These are phyloP conservation scores for Panurus biarmicus DNA, from an alignment of 2,113 vertebrate genomes.

Conservation along the genomic window DNA sequence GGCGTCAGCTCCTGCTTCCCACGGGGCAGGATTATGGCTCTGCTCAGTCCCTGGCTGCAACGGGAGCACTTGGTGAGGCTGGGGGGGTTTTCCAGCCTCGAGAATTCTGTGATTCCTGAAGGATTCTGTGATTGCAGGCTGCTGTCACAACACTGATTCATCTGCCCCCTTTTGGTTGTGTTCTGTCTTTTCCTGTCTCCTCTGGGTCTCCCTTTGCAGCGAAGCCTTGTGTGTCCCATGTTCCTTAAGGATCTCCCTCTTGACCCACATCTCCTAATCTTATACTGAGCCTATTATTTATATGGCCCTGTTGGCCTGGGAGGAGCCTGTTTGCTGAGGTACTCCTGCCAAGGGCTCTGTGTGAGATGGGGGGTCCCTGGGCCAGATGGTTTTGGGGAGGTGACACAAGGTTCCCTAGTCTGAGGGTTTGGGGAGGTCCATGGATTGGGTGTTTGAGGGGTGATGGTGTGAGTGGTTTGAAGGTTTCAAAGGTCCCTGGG, in stretches of 20 bases:
- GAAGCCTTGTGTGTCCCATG: fast-evolving
- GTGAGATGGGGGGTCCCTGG: background rate
- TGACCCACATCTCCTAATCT: background rate
- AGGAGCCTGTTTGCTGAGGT: background rate
- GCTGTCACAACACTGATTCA: background rate
- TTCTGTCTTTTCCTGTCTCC: fast-evolving
- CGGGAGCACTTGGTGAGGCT: fast-evolving
- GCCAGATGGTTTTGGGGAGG: background rate
- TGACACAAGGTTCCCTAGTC: background rate
- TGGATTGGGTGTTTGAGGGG: too few species aligned
- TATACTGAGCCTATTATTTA: background rate
- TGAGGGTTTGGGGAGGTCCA: too few species aligned
- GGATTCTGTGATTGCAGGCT: background rate
- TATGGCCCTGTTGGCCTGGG: background rate
- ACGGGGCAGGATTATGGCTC: fast-evolving
- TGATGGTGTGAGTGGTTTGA: background rate
- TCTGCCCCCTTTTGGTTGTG: background rate
- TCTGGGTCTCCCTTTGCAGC: background rate
- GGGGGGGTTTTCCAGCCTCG: background rate
- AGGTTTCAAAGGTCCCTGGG: background rate
- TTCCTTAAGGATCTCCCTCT: background rate
- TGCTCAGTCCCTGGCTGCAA: background rate
- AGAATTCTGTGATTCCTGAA: background rate
- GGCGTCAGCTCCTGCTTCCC: fast-evolving
- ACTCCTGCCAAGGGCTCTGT: background rate